phyloP scores from a whole-genome alignment of 2,888 invertebrate species.

The Gisinianus flammeolus region DNA sequence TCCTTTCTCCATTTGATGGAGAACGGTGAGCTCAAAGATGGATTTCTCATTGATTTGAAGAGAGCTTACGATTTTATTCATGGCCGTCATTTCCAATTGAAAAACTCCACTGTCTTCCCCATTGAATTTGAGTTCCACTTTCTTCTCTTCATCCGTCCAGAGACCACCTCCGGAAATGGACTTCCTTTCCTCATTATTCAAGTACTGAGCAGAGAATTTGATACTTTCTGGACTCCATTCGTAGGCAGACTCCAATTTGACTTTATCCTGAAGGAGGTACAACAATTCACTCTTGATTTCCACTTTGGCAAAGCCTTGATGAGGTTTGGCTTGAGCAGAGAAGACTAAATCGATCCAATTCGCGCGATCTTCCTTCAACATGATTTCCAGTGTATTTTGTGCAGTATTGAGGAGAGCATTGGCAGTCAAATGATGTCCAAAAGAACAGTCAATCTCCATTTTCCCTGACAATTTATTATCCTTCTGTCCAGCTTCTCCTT shows the following conservation, averaged over 20 bases:
- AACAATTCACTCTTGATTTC: constrained; percentile 16
- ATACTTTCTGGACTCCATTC: neutral
- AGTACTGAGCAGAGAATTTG: neutral
- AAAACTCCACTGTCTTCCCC: neutral
- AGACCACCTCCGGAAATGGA: neutral
- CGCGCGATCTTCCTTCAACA: constrained; percentile 25
- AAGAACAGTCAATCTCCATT: constrained; percentile 24
- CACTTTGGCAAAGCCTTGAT: constrained; percentile 8
- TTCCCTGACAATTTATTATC: neutral
- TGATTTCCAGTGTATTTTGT: constrained; percentile 24
- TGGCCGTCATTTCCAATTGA: constrained; percentile 2
- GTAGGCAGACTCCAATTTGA: neutral
- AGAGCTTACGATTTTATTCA: constrained; percentile 10
- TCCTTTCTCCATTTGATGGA: constrained; percentile 43
- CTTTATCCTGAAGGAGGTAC: neutral
- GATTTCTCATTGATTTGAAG: constrained; percentile 7
- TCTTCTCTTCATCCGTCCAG: constrained; percentile 1
- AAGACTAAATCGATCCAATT: constrained; percentile 31
- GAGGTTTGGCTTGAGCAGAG: neutral
- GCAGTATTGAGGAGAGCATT: constrained; percentile 25
- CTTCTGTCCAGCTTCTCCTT: neutral
- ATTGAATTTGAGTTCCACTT: neutral
- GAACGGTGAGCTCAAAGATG: constrained; percentile 12
- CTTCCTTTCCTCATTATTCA: neutral
- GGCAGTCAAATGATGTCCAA: constrained; percentile 30